phyloP scores from a whole-genome alignment of 30 jellyfish, hydroid and myxozoan species.

The Chrysaora quinquecirrha region DNA sequence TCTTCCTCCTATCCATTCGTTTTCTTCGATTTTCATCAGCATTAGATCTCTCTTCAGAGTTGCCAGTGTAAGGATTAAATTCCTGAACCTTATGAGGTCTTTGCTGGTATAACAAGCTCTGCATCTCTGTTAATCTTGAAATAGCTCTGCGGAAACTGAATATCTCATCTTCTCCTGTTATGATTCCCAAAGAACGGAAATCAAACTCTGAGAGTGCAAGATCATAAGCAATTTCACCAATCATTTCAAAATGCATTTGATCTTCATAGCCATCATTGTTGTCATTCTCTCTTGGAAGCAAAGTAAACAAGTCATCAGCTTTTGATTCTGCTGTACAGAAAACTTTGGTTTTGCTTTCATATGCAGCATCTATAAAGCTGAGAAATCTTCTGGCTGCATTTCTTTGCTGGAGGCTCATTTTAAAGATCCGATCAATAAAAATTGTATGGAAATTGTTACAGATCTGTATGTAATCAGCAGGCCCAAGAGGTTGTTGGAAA shows the following conservation, averaged over 20 bases:
- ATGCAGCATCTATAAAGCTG: constrained; percentile 91
- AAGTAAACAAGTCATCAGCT: constrained; percentile 66
- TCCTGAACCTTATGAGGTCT: constrained; percentile 56
- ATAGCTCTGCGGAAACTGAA: constrained; percentile 83
- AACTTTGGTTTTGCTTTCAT: constrained; percentile 71
- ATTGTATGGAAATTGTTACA: constrained; percentile 68
- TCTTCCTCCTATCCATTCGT: constrained; percentile 59
- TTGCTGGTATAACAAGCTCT: constrained; percentile 63
- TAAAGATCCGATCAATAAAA: constrained; percentile 77
- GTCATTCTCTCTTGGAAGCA: constrained; percentile 69
- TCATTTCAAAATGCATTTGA: constrained; percentile 90
- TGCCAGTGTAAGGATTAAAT: constrained; percentile 74
- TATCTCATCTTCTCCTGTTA: constrained; percentile 90
- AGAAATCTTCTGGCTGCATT: constrained; percentile 85
- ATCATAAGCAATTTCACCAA: constrained; percentile 91
- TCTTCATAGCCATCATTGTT: constrained; percentile 59
- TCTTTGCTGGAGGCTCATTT: constrained; percentile 71
- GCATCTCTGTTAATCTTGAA: constrained; percentile 82
- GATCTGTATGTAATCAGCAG: constrained; percentile 82
- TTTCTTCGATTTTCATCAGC: constrained; percentile 72
- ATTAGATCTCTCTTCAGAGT: constrained; percentile 42
- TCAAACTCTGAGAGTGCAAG: constrained; percentile 62
- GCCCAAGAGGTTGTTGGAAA: constrained; percentile 78
- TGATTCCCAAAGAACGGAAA: constrained; percentile 60
- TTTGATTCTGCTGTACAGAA: constrained; percentile 80